Percentiles rank a stretch among this genome's conserved stretches.
These are phyloP conservation scores for Plecotus auritus DNA, from an alignment of 2,113 vertebrate species.

Conservation along the genomic window DNA sequence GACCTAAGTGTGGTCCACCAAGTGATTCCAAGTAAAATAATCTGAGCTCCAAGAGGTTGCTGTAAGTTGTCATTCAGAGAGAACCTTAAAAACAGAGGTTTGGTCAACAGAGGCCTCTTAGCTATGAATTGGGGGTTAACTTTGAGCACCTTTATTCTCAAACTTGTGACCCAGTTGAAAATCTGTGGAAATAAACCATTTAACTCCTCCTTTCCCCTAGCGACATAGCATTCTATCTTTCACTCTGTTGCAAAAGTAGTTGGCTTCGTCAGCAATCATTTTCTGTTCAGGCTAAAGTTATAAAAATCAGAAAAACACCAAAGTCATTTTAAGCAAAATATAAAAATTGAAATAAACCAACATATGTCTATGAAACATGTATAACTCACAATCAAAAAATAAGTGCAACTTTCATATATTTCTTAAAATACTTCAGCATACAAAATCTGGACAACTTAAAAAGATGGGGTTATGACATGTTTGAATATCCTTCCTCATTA, in stretches of 20 bases:
- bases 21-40: slow-evolving; percentile 61
- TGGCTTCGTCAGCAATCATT: slow-evolving; percentile 66
- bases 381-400: slow-evolving; percentile 76
- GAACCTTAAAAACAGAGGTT: slow-evolving; percentile 46
- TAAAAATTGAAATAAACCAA: slow-evolving; percentile 77
- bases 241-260: slow-evolving; percentile 22
- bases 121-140: slow-evolving; percentile 22
- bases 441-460: slow-evolving; percentile 62
- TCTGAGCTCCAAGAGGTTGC: background rate
- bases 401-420: slow-evolving; percentile 71
- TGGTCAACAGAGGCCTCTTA: background rate
- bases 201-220: background rate
- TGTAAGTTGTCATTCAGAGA: slow-evolving; percentile 22
- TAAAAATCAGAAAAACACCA: slow-evolving; percentile 75
- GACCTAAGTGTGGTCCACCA: slow-evolving; percentile 32
- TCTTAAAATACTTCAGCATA: slow-evolving; percentile 70
- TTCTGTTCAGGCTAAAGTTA: slow-evolving; percentile 69
- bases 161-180: background rate
- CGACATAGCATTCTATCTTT: background rate
- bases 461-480: slow-evolving; percentile 41
- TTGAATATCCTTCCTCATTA: slow-evolving; percentile 28
- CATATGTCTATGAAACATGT: slow-evolving; percentile 75
- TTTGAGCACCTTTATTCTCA: slow-evolving; percentile 1
- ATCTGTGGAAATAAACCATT: background rate
- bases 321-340: slow-evolving; percentile 79